Base-by-base conservation (phyloP, 2,888 invertebrate species). In the Uropetala carovei region DNA sequence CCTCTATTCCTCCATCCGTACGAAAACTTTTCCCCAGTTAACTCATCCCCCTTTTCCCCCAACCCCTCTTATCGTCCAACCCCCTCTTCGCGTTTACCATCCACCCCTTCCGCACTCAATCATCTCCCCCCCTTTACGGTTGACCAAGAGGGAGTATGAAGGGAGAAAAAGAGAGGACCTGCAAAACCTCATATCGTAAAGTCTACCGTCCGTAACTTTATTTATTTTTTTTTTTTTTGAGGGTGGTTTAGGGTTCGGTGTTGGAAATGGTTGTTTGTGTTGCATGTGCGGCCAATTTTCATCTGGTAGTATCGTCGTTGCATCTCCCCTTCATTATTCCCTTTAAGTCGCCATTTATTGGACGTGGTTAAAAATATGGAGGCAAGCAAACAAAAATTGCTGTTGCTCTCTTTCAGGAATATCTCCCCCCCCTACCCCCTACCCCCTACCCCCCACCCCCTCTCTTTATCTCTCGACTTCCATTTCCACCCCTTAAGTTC, bases 241-340 rank as follows among this genome's bases (percentile, higher is more conserved):
- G 60, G 60, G 60, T 43, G 18, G 43, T 64, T 18, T 22, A 60
- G 60, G 8, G 18, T 5, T 4, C 57, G 18, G 18, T 18, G 83
- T 11, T 10, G 83, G 57, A 56, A n/a, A 83, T 83, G 60, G 89
- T 64, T 89, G 89, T 89, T 89, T 89, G 89, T 43, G 30, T 64
- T 43, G 30, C 89, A 22, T 7, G 60, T 43, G 64, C 43, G 64
- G 64, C 89, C 60, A 43, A 64, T 64, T 64, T 18, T 89, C 89
- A 89, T 89, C 59, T n/a, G n/a, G 89, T 64, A 89, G 64, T 89
- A 89, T 89, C 89, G 60, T 27, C 11, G 10, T 43, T n/a, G 89
- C 43, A 89, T 89, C 89, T 89, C 60, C 59, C 89, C 64, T 89
- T 89, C 64, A 89, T 30, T 68, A 89, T 59, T 89, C 43, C 89